Evolutionary conservation across 1,140 invertebrate genomes (phyloP).

Genomic region (Latrodectus geometricus): DNA sequence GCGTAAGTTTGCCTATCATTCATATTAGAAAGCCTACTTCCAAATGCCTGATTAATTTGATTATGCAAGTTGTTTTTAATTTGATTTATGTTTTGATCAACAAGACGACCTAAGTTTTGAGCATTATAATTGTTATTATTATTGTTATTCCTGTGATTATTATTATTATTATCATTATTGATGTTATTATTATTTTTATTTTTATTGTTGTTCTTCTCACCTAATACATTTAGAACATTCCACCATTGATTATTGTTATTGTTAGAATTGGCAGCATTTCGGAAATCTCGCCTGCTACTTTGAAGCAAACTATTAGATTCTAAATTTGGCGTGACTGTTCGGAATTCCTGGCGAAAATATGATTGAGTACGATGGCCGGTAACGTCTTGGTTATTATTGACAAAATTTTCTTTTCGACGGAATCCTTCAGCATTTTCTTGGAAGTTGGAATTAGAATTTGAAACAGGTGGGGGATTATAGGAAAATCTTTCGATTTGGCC

Average conservation of each 20-base stretch:
- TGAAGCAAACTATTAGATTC: conserved; percentile 6
- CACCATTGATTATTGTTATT: conserved; percentile 55
- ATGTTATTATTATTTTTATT: conserved; percentile 13
- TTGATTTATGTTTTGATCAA: conserved; percentile 47
- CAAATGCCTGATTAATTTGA: conserved; percentile 33
- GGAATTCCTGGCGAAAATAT: conserved; percentile 35
- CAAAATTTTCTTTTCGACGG: conserved; percentile 27
- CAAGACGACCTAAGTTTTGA: conserved; percentile 12
- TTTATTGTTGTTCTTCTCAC: conserved; percentile 29
- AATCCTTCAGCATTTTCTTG: conserved; percentile 47
- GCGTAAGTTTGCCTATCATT: conserved; percentile 8
- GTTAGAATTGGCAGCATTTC: conserved; percentile 9
- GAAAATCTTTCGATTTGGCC: conserved; percentile 47
- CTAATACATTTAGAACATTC: conserved; percentile 46
- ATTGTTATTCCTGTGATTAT: not conserved
- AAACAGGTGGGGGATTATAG: conserved; percentile 29
- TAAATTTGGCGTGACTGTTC: conserved; percentile 48
- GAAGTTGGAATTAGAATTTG: conserved; percentile 32
- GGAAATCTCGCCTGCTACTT: conserved; percentile 18
- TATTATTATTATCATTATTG: not conserved
- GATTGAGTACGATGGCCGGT: conserved; percentile 47
- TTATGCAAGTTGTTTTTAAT: conserved; percentile 27
- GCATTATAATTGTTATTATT: conserved; percentile 20
- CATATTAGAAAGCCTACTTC: conserved; percentile 23
- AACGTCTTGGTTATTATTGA: conserved; percentile 39